Conservation (phyloP, 2,797 vertebrate species). For the Hemitrygon akajei region DNA sequence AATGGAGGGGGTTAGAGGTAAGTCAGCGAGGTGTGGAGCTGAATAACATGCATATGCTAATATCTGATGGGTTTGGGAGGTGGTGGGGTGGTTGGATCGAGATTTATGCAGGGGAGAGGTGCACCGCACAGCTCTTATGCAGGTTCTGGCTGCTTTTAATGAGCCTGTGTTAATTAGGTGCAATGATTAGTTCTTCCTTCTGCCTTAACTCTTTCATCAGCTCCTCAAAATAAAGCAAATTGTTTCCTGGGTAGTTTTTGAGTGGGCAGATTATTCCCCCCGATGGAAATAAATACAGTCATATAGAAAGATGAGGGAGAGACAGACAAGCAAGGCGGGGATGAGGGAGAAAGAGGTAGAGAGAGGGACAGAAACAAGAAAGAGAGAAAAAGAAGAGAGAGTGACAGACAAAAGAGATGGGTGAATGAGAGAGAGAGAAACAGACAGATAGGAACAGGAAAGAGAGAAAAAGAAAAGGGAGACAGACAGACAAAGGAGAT, state of each 20-base stretch:
- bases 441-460: too few relatives aligned
- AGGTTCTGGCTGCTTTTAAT: neutral
- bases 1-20: neutral
- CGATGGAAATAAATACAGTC: neutral
- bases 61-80: neutral
- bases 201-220: slow-evolving; percentile 21
- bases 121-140: neutral
- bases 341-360: too few relatives aligned
- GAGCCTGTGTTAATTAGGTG: neutral
- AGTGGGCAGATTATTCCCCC: too few relatives aligned
- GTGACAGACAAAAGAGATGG: too few relatives aligned
- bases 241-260: neutral
- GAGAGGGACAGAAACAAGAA: too few relatives aligned
- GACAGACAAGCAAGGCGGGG: too few relatives aligned
- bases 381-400: too few relatives aligned
- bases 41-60: neutral
- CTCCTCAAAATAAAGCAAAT: neutral
- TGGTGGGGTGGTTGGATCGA: neutral
- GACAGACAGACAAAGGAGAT: neutral
- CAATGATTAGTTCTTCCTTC: slow-evolving; percentile 8
- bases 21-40: neutral
- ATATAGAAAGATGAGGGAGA: neutral
- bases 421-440: neutral
- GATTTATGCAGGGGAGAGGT: neutral
- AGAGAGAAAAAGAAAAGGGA: too few relatives aligned